phyloP scores from a whole-genome alignment of 2,797 vertebrate genomes.

The Eulemur rubriventer region DNA sequence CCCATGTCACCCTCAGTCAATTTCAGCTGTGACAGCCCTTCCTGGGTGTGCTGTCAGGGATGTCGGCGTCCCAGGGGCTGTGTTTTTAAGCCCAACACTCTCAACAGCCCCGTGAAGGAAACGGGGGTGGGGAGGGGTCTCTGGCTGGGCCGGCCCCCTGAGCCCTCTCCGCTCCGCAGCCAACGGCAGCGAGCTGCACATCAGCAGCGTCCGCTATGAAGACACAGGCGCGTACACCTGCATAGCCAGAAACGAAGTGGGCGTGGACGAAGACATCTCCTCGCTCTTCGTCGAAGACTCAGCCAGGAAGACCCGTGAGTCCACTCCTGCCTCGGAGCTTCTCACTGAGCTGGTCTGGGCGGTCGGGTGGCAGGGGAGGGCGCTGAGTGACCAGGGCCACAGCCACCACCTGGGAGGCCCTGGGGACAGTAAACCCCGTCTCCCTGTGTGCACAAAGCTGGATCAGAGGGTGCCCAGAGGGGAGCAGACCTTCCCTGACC shows the following conservation, averaged over 20 bases:
- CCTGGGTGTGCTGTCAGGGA: neutral
- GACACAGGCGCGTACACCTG: slow-evolving; percentile 98
- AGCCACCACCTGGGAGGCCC: neutral
- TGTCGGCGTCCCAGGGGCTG: neutral
- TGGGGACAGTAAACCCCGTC: neutral
- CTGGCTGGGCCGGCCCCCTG: neutral
- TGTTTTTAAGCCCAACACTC: neutral
- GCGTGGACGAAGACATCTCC: slow-evolving; percentile 98
- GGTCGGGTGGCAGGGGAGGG: neutral
- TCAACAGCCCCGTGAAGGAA: neutral
- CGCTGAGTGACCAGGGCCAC: neutral
- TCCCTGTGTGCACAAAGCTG: neutral
- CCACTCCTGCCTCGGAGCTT: neutral
- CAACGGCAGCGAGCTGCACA: slow-evolving; percentile 94
- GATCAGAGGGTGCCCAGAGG: neutral
- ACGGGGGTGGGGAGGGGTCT: neutral
- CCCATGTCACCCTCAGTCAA: neutral
- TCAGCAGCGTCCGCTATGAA: slow-evolving; percentile 95
- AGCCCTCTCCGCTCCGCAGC: slow-evolving; percentile 72
- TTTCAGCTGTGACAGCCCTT: neutral
- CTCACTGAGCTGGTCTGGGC: neutral
- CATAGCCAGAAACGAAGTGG: slow-evolving; percentile 97
- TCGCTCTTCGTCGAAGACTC: slow-evolving; percentile 98
- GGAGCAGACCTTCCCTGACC: neutral
- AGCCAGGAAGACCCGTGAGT: slow-evolving; percentile 95